Conservation (phyloP, 2,113 vertebrate genomes). For the Athene cunicularia region DNA sequence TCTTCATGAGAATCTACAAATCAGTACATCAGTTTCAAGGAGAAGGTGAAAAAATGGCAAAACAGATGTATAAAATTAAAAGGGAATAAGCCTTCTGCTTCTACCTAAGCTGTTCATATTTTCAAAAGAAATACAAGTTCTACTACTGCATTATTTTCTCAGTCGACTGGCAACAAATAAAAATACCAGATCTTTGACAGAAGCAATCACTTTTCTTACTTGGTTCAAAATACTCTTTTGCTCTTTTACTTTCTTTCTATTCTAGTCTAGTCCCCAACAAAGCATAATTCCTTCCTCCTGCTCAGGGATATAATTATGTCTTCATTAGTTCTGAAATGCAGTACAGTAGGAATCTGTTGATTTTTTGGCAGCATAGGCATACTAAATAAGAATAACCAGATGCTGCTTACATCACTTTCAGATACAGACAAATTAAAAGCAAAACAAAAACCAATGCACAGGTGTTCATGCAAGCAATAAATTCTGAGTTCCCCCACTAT, state of each 20-base stretch:
- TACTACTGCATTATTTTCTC: background rate
- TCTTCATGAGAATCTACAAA: background rate
- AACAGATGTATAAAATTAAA: background rate
- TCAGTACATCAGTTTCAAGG: background rate
- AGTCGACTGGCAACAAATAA: background rate
- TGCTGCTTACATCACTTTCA: conserved; percentile 65
- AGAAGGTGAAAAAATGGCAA: background rate
- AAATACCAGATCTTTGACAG: background rate
- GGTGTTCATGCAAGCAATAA: conserved; percentile 41
- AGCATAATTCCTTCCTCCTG: conserved; percentile 61
- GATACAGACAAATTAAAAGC: conserved; percentile 62
- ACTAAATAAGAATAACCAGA: conserved; percentile 67
- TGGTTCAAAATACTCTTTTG: conserved; percentile 19
- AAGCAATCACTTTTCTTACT: background rate
- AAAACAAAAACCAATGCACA: conserved; percentile 61
- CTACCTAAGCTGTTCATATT: background rate
- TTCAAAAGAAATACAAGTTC: background rate
- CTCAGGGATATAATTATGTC: conserved; percentile 65
- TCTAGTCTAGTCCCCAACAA: conserved; percentile 46
- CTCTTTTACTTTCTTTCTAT: conserved; percentile 14
- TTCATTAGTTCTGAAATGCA: conserved; percentile 70
- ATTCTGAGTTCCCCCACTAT: background rate
- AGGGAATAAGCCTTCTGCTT: background rate
- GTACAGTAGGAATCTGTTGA: conserved; percentile 63
- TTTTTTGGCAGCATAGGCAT: conserved; percentile 59